phyloP scores from a whole-genome alignment of 2,888 invertebrate genomes.

The Lithophane semibrunnea region DNA sequence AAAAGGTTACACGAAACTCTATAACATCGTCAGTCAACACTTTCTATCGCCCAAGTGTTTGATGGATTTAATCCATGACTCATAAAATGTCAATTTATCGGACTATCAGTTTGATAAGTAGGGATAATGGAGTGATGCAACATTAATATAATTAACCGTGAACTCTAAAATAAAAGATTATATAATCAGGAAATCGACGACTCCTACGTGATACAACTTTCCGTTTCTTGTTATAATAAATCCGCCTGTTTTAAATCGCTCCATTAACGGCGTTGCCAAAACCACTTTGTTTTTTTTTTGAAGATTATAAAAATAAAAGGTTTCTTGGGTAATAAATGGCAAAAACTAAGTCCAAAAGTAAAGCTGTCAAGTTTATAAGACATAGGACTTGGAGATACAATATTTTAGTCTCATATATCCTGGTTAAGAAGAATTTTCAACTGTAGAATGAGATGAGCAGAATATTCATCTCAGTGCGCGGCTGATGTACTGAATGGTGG shows the following conservation, averaged over 20 bases:
- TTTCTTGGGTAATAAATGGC: constrained; percentile 1
- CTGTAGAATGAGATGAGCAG: constrained; percentile 12
- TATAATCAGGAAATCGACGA: constrained; percentile 61
- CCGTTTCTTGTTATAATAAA: constrained; percentile 39
- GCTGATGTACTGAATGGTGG: constrained; percentile 9
- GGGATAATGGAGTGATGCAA: constrained; percentile 58
- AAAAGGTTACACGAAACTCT: constrained; percentile 80
- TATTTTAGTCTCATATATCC: constrained; percentile 14
- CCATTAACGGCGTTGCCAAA: constrained; percentile 37
- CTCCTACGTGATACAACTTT: constrained; percentile 40
- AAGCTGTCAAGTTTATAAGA: constrained; percentile 4
- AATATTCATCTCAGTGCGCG: constrained; percentile 6
- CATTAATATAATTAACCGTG: constrained; percentile 66
- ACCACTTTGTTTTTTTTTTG: constrained; percentile 7
- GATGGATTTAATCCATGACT: constrained; percentile 67
- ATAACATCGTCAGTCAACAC: constrained; percentile 81
- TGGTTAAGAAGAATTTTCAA: constrained; percentile 13
- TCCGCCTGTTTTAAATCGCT: constrained; percentile 27
- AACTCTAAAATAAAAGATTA: constrained; percentile 67
- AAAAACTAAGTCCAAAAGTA: neutral
- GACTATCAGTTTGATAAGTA: constrained; percentile 55
- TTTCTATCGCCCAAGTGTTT: constrained; percentile 78
- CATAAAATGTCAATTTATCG: constrained; percentile 63
- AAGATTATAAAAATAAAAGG: constrained; percentile 25
- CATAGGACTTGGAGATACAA: constrained; percentile 12